Percentiles rank a stretch among this genome's conserved stretches.
Evolutionary conservation across 2,113 vertebrate genomes (phyloP).

Genomic region (Tachuris rubrigastra): DNA sequence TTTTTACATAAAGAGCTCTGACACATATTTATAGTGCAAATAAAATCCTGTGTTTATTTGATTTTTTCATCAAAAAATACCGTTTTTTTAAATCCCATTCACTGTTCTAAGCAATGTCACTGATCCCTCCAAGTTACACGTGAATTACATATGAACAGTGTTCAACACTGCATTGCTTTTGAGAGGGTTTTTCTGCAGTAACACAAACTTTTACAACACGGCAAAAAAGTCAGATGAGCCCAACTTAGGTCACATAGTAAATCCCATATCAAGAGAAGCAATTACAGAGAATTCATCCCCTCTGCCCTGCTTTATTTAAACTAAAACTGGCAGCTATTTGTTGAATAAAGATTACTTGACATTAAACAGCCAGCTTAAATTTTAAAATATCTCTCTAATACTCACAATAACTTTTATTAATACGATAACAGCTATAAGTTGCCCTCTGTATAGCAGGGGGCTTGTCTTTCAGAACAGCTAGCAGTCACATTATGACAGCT

Average conservation of each 20-base stretch:
- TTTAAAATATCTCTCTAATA: not conserved
- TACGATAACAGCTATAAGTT: not conserved
- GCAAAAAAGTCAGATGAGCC: not conserved
- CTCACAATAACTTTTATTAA: not conserved
- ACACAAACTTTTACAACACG: not conserved
- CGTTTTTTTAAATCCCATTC: not conserved
- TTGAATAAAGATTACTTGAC: not conserved
- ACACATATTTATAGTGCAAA: not conserved
- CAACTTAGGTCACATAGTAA: not conserved
- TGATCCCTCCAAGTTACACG: not conserved
- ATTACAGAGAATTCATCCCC: not conserved
- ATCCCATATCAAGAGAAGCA: not conserved
- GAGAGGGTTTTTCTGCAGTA: not conserved
- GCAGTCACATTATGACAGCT: not conserved
- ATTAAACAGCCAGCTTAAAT: not conserved
- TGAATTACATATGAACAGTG: not conserved
- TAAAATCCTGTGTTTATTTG: not conserved
- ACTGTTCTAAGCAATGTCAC: not conserved
- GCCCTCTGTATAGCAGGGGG: rapidly evolving
- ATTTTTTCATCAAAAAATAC: not conserved
- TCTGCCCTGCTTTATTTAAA: not conserved
- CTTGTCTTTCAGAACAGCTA: not conserved
- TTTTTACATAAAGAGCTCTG: not conserved
- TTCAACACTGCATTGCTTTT: not conserved
- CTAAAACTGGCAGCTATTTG: not conserved